phyloP scores from a whole-genome alignment of 2,113 vertebrate genomes.

The Xiphophorus maculatus region DNA sequence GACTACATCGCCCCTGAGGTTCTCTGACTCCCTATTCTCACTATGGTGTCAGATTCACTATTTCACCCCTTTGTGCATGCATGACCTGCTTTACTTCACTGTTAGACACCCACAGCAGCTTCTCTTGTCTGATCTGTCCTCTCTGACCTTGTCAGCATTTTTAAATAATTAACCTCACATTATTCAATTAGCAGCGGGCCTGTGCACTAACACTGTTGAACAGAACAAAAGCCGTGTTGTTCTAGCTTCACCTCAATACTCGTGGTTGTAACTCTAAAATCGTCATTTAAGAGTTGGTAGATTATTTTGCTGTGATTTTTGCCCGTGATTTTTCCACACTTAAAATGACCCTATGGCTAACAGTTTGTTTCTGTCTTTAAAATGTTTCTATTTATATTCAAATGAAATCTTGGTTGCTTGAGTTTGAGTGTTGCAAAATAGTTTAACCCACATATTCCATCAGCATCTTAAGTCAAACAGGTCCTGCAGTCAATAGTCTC shows the following conservation, averaged over 20 bases:
- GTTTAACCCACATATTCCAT: no score
- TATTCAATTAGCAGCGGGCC: constrained; percentile 66
- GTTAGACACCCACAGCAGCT: constrained; percentile 11
- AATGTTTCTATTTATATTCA: neutral
- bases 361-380: neutral
- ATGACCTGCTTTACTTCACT: constrained; percentile 42
- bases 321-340: neutral
- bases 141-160: constrained; percentile 71
- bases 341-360: neutral
- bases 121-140: constrained; percentile 42
- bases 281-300: neutral
- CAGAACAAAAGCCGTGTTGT: constrained; percentile 35
- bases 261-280: neutral
- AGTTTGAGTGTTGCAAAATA: neutral
- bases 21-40: constrained; percentile 14
- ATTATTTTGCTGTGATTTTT: neutral
- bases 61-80: constrained; percentile 28
- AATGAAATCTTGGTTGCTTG: neutral
- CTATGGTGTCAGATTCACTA: neutral
- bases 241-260: neutral
- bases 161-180: constrained; percentile 68
- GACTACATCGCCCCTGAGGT: constrained; percentile 95
- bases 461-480: no score
- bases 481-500: no score
- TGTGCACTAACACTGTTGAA: constrained; percentile 11